Evolutionary conservation across 2,797 vertebrate genomes (phyloP).

Genomic region (Borostomias antarcticus): DNA sequence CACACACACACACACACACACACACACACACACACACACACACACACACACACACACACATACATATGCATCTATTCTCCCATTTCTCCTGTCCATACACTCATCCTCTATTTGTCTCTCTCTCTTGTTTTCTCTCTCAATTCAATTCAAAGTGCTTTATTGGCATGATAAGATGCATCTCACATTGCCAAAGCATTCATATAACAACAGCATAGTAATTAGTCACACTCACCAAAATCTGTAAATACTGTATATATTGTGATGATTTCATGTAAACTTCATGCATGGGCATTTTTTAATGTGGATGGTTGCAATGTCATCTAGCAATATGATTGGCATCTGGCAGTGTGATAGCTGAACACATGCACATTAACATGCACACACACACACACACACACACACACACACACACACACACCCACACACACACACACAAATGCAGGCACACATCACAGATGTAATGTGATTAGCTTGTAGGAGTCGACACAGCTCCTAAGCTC

Average conservation of each 20-base stretch:
- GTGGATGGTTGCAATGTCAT: neutral
- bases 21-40: neutral
- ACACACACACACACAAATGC: neutral
- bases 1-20: neutral
- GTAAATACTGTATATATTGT: too few species aligned
- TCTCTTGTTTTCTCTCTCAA: neutral
- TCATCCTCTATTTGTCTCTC: neutral
- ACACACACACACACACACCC: neutral
- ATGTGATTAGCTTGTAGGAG: neutral
- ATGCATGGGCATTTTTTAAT: neutral
- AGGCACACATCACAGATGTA: neutral
- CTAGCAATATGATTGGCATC: neutral
- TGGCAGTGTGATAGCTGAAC: neutral
- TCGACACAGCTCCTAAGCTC: neutral
- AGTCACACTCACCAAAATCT: too few species aligned
- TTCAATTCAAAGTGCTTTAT: neutral
- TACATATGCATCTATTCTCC: neutral
- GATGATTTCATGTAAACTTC: neutral
- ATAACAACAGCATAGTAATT: neutral
- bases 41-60: neutral
- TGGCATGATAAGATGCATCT: too few species aligned
- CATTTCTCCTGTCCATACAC: too few species aligned
- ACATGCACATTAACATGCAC: neutral
- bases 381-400: neutral
- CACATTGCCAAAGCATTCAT: neutral